A percentile compares a stretch with the other conserved stretches of the same genome.
phyloP scores from a whole-genome alignment of 2,113 vertebrate species.

The Carettochelys insculpta region DNA sequence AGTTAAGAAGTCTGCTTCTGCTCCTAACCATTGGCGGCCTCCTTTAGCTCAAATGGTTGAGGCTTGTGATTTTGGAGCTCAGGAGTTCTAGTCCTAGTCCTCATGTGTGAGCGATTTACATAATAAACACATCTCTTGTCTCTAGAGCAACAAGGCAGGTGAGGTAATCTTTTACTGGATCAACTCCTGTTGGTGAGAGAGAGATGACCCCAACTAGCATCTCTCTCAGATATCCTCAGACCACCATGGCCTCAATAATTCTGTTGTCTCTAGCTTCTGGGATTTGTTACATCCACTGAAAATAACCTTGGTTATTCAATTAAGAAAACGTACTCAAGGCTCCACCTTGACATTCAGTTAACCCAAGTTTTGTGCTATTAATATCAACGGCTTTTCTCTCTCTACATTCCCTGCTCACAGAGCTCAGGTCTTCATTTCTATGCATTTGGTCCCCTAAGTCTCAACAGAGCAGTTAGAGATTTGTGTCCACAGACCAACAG shows the following conservation, averaged over 20 bases:
- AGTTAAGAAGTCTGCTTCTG: background rate
- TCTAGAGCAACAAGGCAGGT: background rate
- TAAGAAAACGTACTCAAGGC: background rate
- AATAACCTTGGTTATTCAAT: rapidly evolving
- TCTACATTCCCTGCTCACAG: rapidly evolving
- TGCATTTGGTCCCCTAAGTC: background rate
- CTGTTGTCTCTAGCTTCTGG: rapidly evolving
- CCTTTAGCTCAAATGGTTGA: no score
- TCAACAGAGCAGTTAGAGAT: background rate
- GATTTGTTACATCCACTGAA: background rate
- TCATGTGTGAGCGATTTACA: background rate
- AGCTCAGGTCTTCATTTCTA: background rate
- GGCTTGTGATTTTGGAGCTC: background rate
- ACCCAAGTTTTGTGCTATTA: rapidly evolving
- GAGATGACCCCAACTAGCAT: background rate
- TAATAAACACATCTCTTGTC: background rate
- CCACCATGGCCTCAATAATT: background rate
- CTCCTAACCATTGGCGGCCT: background rate
- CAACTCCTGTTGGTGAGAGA: background rate
- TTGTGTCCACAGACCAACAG: background rate
- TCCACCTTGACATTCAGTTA: background rate
- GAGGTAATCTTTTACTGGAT: background rate
- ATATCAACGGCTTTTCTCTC: rapidly evolving
- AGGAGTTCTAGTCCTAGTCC: background rate
- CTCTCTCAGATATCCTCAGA: background rate